Base-by-base conservation (phyloP, 2,888 invertebrate species). In the Hirtodrosophila histrioides region DNA sequence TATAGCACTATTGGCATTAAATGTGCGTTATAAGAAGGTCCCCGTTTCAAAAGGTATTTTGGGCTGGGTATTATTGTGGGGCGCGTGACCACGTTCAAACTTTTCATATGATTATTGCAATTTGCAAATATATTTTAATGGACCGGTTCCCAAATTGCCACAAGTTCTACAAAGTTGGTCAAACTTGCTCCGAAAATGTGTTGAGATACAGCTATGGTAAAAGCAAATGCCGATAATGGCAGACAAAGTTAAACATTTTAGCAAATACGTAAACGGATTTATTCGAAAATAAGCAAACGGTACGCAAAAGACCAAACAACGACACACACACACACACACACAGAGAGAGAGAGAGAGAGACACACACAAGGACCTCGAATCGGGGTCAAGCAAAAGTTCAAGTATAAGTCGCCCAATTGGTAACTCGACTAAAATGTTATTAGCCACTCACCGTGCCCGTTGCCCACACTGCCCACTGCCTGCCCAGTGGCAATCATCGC, bases 351-450 rank as follows among this genome's bases (percentile, higher is more conserved):
- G n/a, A n/a, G n/a, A n/a, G n/a, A n/a, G n/a, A n/a, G 3, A 31
- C 35, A 7, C 7, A 17, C 29, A n/a, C 37, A 48, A 36, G 35
- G 5, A 36, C 41, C 10, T 43, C 41, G 7, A 39, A 69, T 36
- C 7, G 61, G 61, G 69, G 61, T 61, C 76, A 77, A 57, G 53
- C 48, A 37, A 50, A 71, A 56, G 58, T 58, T 62, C 44, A 56
- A 41, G 31, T 29, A 31, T 46, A 53, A 68, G 63, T 67, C 45
- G 63, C 9, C 57, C 61, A 69, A 68, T 73, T 68, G 68, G 53
- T 60, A 66, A 75, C 64, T 62, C 68, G 69, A 45, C 62, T 49
- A 40, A 61, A 72, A 65, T 53, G 54, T 63, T 70, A 73, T 73
- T 65, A 69, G 63, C 69, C 60, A 69, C 55, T 62, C 62, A 53